phyloP scores from a whole-genome alignment of 2,113 vertebrate genomes.

The Ptilorrhoa leucosticta region DNA sequence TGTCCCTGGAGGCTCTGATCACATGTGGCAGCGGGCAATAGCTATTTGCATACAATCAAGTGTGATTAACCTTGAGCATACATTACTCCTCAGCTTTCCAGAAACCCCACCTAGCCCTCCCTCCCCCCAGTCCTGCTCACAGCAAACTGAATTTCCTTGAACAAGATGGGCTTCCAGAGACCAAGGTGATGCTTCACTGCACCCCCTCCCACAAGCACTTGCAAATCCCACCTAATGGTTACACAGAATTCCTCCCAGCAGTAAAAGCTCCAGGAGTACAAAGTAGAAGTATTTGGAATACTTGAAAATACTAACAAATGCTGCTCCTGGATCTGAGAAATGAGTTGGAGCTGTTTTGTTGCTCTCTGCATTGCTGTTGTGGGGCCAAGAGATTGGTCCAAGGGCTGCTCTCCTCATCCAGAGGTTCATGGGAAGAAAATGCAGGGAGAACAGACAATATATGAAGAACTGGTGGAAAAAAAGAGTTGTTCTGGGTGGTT shows the following conservation, averaged over 20 bases:
- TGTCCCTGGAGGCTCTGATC: neutral
- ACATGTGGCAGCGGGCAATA: fast-evolving
- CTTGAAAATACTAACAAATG: neutral
- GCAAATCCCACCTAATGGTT: neutral
- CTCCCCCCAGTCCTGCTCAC: neutral
- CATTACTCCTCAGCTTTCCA: neutral
- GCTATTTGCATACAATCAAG: neutral
- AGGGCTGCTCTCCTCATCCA: neutral
- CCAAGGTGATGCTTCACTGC: neutral
- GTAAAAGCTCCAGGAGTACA: neutral
- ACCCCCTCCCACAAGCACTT: neutral
- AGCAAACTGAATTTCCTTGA: neutral
- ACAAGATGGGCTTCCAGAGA: neutral
- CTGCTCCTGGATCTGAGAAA: neutral
- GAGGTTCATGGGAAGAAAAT: neutral
- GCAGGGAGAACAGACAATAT: neutral
- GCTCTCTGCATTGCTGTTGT: neutral
- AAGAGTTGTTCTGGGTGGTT: neutral
- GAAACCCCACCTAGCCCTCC: neutral
- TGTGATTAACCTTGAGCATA: neutral
- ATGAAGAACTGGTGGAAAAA: neutral
- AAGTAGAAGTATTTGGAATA: neutral
- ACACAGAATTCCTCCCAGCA: neutral
- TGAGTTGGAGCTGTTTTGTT: neutral
- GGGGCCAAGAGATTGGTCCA: neutral